Evolutionary conservation across 1,140 invertebrate species (phyloP).

Genomic region (Diprion similis): DNA sequence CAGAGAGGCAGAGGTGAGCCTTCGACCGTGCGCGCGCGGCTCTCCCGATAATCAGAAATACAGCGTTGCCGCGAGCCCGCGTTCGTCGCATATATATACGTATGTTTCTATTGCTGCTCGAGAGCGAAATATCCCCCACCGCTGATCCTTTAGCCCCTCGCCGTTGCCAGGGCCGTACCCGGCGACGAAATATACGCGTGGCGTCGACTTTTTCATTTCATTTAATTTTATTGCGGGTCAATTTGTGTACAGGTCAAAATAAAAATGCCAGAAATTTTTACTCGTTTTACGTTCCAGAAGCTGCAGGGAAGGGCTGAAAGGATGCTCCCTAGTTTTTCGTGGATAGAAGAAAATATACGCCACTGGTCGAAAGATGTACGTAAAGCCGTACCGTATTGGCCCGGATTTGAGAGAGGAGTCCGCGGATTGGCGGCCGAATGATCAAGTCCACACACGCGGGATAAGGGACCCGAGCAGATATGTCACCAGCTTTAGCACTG

Average conservation of each 20-base stretch:
- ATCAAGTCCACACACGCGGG: not conserved
- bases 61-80: not conserved
- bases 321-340: too few species aligned
- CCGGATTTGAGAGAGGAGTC: not conserved
- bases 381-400: not conserved
- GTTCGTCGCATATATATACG: not conserved
- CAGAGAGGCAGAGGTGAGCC: not conserved
- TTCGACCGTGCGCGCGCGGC: not conserved
- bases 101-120: not conserved
- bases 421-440: not conserved
- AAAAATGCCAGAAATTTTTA: too few species aligned
- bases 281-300: too few species aligned
- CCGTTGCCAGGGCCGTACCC: not conserved
- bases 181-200: not conserved
- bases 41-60: not conserved
- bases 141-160: not conserved
- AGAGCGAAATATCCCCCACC: slow-evolving; percentile 2
- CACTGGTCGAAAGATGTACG: not conserved
- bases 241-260: too few species aligned
- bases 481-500: not conserved
- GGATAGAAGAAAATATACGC: not conserved
- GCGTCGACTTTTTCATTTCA: not conserved
- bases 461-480: not conserved
- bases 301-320: too few species aligned
- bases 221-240: too few species aligned